Evolutionary conservation across 2,888 invertebrate species (phyloP).

Genomic region (Lampropteryx suffumata): DNA sequence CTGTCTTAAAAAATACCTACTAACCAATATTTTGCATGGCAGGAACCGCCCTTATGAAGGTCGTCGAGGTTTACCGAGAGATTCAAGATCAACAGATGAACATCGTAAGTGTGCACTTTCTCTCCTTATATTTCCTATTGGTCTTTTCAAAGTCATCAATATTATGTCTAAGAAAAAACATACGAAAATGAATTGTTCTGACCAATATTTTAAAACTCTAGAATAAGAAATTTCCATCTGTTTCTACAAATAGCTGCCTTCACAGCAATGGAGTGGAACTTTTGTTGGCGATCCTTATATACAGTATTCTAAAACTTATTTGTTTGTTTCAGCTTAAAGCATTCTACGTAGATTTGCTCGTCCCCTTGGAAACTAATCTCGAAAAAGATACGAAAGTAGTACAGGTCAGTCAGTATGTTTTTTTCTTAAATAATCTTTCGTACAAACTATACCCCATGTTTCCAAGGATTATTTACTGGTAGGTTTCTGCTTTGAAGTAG

Average conservation of each 20-base stretch:
- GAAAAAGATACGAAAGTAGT: conserved; percentile 97
- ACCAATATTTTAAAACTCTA: neutral
- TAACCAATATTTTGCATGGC: conserved; percentile 45
- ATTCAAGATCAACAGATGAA: conserved; percentile 97
- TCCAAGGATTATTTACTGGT: conserved; percentile 59
- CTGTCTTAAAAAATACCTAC: conserved; percentile 25
- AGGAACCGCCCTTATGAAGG: conserved; percentile 96
- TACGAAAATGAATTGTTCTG: too few species aligned
- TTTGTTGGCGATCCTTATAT: conserved; percentile 34
- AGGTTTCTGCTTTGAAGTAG: conserved; percentile 39
- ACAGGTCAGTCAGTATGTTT: conserved; percentile 85
- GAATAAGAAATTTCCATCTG: conserved; percentile 8
- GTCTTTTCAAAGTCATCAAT: too few species aligned
- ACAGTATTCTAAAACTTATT: conserved; percentile 38
- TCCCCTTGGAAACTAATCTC: conserved; percentile 95
- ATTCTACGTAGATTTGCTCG: conserved; percentile 95
- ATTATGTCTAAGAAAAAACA: too few species aligned
- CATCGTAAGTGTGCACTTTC: conserved; percentile 87
- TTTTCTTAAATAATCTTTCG: conserved; percentile 59
- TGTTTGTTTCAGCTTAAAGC: conserved; percentile 90
- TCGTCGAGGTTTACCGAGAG: conserved; percentile 96
- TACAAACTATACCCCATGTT: conserved; percentile 48
- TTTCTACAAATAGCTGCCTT: conserved; percentile 28
- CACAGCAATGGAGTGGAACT: conserved; percentile 27
- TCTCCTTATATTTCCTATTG: too few species aligned